A percentile compares a stretch with the other conserved stretches of the same genome.
Evolutionary conservation across 2,797 vertebrate genomes (phyloP).

Genomic region (Dicrostonyx torquatus): DNA sequence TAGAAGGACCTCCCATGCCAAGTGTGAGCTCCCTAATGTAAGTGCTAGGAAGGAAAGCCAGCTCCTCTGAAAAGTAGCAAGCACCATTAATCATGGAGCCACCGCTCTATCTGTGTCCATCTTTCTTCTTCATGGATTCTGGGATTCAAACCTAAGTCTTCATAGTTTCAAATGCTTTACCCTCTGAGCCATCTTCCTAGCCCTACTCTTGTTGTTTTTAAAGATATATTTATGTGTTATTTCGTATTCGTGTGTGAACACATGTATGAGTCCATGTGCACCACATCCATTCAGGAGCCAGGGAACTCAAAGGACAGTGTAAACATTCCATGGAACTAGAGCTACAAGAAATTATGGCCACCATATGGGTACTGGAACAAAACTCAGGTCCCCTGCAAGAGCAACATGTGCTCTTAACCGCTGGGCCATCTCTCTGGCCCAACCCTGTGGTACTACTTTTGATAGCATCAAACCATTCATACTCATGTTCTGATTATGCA

Average conservation of each 20-base stretch:
- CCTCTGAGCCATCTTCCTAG: not conserved
- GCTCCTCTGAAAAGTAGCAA: too few species aligned
- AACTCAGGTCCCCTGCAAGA: not conserved
- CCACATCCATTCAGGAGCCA: not conserved
- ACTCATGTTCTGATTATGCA: not conserved
- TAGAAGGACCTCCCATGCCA: too few species aligned
- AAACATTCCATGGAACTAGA: not conserved
- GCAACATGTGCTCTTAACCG: not conserved
- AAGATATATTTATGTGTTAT: not conserved
- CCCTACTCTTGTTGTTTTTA: not conserved
- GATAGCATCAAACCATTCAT: not conserved
- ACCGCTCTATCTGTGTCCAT: not conserved
- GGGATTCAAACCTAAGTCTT: not conserved
- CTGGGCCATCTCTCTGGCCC: not conserved
- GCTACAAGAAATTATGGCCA: not conserved
- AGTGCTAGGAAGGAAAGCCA: too few species aligned
- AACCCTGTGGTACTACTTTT: not conserved
- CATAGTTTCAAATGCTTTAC: not conserved
- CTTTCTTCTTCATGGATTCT: not conserved
- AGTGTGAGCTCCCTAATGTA: too few species aligned
- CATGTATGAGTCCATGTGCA: not conserved
- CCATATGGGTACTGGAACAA: not conserved
- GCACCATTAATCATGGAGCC: accelerated
- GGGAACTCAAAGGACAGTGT: too few species aligned
- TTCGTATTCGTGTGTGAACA: not conserved